phyloP scores from a whole-genome alignment of 2,113 vertebrate genomes.

The Cranoglanis bouderius region DNA sequence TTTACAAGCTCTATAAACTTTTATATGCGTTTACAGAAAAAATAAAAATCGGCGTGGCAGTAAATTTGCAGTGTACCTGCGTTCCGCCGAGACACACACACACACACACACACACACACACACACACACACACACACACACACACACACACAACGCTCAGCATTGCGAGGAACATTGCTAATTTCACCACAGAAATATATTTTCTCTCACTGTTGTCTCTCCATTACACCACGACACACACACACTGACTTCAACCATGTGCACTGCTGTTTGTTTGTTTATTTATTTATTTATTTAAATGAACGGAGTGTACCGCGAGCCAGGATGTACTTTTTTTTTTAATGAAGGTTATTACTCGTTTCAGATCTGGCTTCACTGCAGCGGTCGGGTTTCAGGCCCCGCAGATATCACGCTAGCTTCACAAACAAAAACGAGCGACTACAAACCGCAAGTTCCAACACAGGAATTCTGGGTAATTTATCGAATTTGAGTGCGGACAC shows the following conservation, averaged over 20 bases:
- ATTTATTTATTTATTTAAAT: neutral
- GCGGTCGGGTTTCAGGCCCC: constrained; percentile 43
- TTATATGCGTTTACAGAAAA: constrained; percentile 72
- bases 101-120: constrained; percentile 1
- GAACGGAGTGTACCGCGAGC: neutral
- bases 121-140: neutral
- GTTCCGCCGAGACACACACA: constrained; percentile 38
- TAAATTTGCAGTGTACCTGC: constrained; percentile 69
- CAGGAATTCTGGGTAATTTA: constrained; percentile 40
- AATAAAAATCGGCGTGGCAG: constrained; percentile 53
- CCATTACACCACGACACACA: neutral
- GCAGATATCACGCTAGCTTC: constrained; percentile 25
- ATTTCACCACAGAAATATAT: too few relatives aligned
- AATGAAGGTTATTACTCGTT: constrained; percentile 45
- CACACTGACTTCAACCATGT: neutral
- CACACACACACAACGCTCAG: neutral
- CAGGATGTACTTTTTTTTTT: constrained; percentile 21
- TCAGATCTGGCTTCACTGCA: constrained; percentile 27
- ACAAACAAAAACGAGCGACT: constrained; percentile 34
- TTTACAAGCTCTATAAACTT: constrained; percentile 85
- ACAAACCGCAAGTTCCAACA: constrained; percentile 35
- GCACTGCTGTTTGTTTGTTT: neutral
- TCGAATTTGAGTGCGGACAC: constrained; percentile 27
- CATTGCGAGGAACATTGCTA: neutral
- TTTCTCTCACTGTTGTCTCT: neutral